phyloP scores from a whole-genome alignment of 1,140 invertebrate genomes.

The Ceratina japonica region DNA sequence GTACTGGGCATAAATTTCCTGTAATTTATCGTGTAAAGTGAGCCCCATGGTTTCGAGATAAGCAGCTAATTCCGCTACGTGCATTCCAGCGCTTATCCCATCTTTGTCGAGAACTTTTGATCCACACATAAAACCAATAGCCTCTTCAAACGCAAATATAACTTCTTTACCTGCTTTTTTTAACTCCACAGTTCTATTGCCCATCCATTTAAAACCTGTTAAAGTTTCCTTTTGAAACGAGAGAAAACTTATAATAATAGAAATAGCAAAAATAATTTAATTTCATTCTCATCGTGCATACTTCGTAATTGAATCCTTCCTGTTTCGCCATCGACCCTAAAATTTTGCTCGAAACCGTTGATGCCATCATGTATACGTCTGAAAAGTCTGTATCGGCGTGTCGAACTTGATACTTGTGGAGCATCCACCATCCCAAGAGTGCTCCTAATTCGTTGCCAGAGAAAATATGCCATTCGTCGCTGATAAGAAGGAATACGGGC shows the following conservation, averaged over 20 bases:
- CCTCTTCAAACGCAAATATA: constrained; percentile 97
- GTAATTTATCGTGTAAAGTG: constrained; percentile 87
- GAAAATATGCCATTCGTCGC: constrained; percentile 93
- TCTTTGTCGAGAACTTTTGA: constrained; percentile 95
- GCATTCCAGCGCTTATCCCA: constrained; percentile 92
- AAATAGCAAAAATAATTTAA: constrained; percentile 6
- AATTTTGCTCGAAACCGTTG: constrained; percentile 98
- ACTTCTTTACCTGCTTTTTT: constrained; percentile 85
- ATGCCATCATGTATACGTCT: constrained; percentile 91
- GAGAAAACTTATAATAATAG: constrained; percentile 32
- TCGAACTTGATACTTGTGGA: constrained; percentile 82
- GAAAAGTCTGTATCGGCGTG: constrained; percentile 77
- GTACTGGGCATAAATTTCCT: constrained; percentile 88
- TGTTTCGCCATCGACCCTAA: constrained; percentile 89
- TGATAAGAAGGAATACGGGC: constrained; percentile 62
- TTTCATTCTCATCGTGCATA: constrained; percentile 60
- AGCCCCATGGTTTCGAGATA: constrained; percentile 85
- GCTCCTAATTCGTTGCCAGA: constrained; percentile 97
- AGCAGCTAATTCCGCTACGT: constrained; percentile 88
- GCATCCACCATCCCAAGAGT: constrained; percentile 96
- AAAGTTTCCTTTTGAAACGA: constrained; percentile 88
- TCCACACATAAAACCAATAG: constrained; percentile 97
- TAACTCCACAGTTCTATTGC: constrained; percentile 91
- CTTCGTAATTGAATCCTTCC: constrained; percentile 92
- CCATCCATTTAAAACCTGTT: constrained; percentile 99